Evolutionary conservation across 1,140 invertebrate species (phyloP).

Genomic region (Habropoda laboriosa): DNA sequence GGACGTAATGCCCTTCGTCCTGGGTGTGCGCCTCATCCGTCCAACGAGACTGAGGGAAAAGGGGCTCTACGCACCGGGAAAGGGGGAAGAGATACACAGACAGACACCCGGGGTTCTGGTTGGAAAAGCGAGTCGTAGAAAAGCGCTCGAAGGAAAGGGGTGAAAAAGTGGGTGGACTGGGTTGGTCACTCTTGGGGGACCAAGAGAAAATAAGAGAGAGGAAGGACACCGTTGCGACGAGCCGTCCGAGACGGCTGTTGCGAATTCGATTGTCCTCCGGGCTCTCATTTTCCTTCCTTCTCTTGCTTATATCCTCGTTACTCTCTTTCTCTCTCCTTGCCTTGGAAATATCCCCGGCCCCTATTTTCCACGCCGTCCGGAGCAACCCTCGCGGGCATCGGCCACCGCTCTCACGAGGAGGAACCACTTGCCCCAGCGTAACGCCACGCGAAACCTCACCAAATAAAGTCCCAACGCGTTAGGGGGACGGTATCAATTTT

Average conservation of each 20-base stretch:
- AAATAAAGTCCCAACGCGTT: constrained; percentile 53
- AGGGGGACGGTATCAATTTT: constrained; percentile 68
- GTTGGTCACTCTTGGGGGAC: constrained; percentile 19
- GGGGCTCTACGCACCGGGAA: constrained; percentile 16
- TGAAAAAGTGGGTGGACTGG: not conserved
- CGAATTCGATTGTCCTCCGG: constrained; percentile 70
- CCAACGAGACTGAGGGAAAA: not conserved
- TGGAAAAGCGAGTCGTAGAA: constrained; percentile 25
- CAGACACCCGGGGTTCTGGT: not conserved
- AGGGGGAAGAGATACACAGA: not conserved
- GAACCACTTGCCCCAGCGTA: constrained; percentile 28
- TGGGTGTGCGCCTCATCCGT: not conserved
- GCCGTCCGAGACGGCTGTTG: constrained; percentile 53
- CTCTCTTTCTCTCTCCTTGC: not conserved
- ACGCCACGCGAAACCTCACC: constrained; percentile 58
- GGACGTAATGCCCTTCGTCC: constrained; percentile 61
- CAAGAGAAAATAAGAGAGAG: constrained; percentile 52
- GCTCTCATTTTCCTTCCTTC: constrained; percentile 1
- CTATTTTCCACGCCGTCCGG: constrained; percentile 36
- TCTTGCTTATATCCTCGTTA: not conserved
- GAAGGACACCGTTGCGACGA: constrained; percentile 22
- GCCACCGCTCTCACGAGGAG: not conserved
- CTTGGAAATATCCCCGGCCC: constrained; percentile 31
- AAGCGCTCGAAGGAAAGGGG: constrained; percentile 27
- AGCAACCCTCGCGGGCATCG: constrained; percentile 15